A percentile compares a stretch with the other conserved stretches of the same genome.
These are phyloP conservation scores for Aradus depressus DNA, from an alignment of 2,888 invertebrate species.

Conservation along the genomic window DNA sequence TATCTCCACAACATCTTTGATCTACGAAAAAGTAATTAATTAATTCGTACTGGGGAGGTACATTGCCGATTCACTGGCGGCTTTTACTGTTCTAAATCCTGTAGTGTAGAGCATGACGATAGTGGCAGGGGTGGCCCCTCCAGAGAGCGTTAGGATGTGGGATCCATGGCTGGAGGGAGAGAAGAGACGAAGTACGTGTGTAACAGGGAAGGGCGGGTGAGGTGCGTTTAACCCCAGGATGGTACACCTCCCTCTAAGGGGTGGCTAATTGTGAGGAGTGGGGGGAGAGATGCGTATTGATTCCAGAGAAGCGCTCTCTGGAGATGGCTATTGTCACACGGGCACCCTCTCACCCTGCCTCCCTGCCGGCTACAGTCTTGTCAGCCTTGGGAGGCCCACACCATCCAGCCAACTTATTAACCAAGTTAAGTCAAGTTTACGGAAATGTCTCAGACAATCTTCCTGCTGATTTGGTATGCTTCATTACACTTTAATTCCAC, in stretches of 20 bases:
- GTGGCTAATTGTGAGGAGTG: conserved; percentile 19
- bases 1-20: no score
- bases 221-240: conserved; percentile 10
- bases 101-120: no score
- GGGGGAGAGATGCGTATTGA: conserved; percentile 17
- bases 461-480: background rate
- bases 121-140: no score
- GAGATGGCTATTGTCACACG: conserved; percentile 28
- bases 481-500: no score
- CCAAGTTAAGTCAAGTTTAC: no score
- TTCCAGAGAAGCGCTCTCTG: conserved; percentile 10
- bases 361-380: conserved; percentile 13
- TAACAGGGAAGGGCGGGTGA: conserved; percentile 15
- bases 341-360: conserved; percentile 5
- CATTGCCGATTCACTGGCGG: no score
- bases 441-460: conserved; percentile 12
- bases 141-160: no score
- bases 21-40: no score
- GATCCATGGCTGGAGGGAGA: background rate
- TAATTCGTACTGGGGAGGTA: no score
- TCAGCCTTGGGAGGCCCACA: no score
- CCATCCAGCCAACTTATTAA: no score
- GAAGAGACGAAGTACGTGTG: background rate
- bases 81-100: no score
- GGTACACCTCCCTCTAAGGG: conserved; percentile 10